Base-by-base conservation (phyloP, 2,113 vertebrate genomes). In the Bathybates hornii region DNA sequence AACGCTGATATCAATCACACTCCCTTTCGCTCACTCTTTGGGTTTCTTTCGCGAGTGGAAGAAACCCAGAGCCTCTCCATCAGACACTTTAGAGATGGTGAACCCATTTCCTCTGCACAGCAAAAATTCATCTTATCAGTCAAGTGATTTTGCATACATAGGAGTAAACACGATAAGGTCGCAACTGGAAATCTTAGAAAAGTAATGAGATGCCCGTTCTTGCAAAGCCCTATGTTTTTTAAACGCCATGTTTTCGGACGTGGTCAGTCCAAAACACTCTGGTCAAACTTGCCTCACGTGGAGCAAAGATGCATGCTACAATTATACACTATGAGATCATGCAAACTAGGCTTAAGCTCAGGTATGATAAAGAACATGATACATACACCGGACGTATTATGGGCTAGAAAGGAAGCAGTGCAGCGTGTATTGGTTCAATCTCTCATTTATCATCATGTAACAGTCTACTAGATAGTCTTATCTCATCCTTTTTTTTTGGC, bases 361-460 rank as follows among this genome's bases (percentile, higher is more conserved):
- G 94, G 90, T 93, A 89, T 86, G 84, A 93, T 94, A 89, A 94
- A 91, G 71, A 88, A 86, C 90, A 89, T 10, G 85, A 89, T 87
- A 78, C 83, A 43, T 63, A 27, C 48, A 89, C 53, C 71, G 86
- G 89, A 93, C 87, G 61, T 71, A 54, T 80, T 86, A 86, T 83
- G 29, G 78, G 78, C 57, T 43, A 83, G 82, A 92, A 85, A 94
- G 93, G 93, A 94, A 95, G 86, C 85, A 53, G 27, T 7, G 6
- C 56, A 61, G 80, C 71, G 12, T 59, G 29, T 48, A 52, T n/a
- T 56, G 54, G 83, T 86, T 73, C 68, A 66, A 57, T 61, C 24
- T 4, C 41, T 76, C 61, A 52, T 61, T 91, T 91, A 94, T 93
- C 93, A 85, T 43, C 3, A 3, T 24, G 61, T 48, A 48, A 59